Percentiles rank a stretch among this genome's conserved stretches.
Evolutionary conservation across 2,797 vertebrate species (phyloP).

Genomic region (Eulemur mongoz): DNA sequence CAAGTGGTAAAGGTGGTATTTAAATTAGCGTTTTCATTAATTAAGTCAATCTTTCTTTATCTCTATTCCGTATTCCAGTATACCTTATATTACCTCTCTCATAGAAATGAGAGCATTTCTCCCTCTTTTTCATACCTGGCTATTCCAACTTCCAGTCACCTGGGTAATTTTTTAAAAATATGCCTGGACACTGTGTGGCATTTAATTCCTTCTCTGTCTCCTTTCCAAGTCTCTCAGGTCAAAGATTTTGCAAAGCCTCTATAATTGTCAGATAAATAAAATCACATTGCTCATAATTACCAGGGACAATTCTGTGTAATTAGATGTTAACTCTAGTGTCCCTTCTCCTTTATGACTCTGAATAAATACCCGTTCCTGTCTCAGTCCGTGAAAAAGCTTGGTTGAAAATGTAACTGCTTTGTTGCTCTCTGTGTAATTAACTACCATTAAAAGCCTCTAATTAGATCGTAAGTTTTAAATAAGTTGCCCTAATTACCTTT

Average conservation of each 20-base stretch:
- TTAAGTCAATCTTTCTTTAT: conserved; percentile 42
- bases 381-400: conserved; percentile 75
- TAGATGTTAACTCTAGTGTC: conserved; percentile 87
- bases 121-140: background rate
- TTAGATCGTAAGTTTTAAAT: conserved; percentile 90
- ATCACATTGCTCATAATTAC: conserved; percentile 89
- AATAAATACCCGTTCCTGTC: conserved; percentile 84
- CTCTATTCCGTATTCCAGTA: conserved; percentile 28
- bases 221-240: conserved; percentile 83
- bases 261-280: conserved; percentile 89
- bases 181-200: background rate
- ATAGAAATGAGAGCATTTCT: background rate
- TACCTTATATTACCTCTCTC: background rate
- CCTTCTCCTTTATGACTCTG: conserved; percentile 84
- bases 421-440: conserved; percentile 89
- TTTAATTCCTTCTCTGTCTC: conserved; percentile 78
- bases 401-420: conserved; percentile 86
- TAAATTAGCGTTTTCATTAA: conserved; percentile 40
- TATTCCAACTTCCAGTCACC: background rate
- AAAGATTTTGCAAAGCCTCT: conserved; percentile 81
- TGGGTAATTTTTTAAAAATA: background rate
- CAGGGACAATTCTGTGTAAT: conserved; percentile 86
- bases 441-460: conserved; percentile 87
- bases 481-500: conserved; percentile 89
- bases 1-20: conserved; percentile 31